These are phyloP conservation scores for Porites lutea DNA, from an alignment of 64 coral and sea anemone species.

Conservation along the genomic window DNA sequence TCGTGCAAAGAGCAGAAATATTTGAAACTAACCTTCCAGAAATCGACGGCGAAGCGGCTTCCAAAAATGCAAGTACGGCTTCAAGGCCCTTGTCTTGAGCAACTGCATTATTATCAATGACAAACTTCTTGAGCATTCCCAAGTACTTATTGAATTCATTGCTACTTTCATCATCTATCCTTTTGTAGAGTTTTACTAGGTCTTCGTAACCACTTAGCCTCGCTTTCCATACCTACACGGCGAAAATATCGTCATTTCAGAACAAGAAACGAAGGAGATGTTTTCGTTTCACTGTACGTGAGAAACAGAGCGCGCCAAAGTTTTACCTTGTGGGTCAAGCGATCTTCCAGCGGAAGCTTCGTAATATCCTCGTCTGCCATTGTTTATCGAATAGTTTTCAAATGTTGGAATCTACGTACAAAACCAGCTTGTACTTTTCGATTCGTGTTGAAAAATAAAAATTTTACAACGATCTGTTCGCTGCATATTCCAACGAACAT, in stretches of 20 bases:
- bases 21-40: conserved; percentile 82
- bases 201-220: conserved; percentile 96
- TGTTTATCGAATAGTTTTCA: conserved; percentile 11
- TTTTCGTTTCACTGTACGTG: neutral
- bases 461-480: conserved; percentile 4
- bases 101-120: conserved; percentile 95
- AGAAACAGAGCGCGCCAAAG: neutral
- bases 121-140: conserved; percentile 94
- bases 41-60: conserved; percentile 84
- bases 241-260: neutral
- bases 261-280: neutral
- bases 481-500: conserved; percentile 28
- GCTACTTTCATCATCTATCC: conserved; percentile 80
- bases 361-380: conserved; percentile 85
- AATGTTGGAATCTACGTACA: neutral
- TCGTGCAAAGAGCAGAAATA: neutral
- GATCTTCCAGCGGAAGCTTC: conserved; percentile 89
- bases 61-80: conserved; percentile 84
- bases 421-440: neutral
- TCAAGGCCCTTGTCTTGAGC: conserved; percentile 97
- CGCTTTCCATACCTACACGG: conserved; percentile 96
- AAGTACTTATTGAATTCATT: conserved; percentile 94
- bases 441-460: conserved; percentile 9
- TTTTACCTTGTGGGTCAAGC: conserved; percentile 86
- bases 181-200: conserved; percentile 77